Conservation (phyloP, 2,113 vertebrate species). For the Bos javanicus region DNA sequence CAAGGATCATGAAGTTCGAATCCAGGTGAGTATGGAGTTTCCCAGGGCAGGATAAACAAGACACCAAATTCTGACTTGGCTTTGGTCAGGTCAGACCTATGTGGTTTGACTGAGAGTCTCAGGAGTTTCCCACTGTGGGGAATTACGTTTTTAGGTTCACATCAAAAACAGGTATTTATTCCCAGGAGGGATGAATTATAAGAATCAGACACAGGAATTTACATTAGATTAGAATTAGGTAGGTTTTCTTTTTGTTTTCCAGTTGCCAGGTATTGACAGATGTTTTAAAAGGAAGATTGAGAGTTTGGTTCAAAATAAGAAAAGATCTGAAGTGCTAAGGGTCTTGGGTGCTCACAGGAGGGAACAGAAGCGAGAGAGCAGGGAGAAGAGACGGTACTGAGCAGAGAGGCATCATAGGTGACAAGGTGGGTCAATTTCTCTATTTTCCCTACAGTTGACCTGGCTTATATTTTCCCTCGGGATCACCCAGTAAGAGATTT, state of each 20-base stretch:
- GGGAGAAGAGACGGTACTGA: background rate
- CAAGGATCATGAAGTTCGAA: conserved; percentile 76
- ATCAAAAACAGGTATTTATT: background rate
- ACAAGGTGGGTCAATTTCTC: background rate
- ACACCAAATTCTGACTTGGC: background rate
- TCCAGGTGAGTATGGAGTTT: conserved; percentile 9
- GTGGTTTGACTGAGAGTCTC: background rate
- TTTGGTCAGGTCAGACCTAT: background rate
- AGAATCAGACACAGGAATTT: conserved; percentile 11
- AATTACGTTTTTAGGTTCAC: background rate
- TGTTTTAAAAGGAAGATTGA: background rate
- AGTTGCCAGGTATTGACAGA: background rate
- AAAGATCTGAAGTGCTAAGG: background rate
- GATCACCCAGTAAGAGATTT: background rate
- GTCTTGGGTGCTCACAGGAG: background rate
- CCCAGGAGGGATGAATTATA: background rate
- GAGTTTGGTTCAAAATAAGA: background rate
- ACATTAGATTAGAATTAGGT: background rate
- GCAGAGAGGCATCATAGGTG: background rate
- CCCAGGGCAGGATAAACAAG: background rate
- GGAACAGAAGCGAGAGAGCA: background rate
- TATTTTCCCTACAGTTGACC: background rate
- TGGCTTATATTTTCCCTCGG: background rate
- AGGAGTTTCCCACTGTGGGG: background rate
- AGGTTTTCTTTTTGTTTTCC: background rate